Evolutionary conservation across 30 jellyfish, hydroid and myxozoan species (phyloP).

Genomic region (Hydractinia symbiolongicarpus): DNA sequence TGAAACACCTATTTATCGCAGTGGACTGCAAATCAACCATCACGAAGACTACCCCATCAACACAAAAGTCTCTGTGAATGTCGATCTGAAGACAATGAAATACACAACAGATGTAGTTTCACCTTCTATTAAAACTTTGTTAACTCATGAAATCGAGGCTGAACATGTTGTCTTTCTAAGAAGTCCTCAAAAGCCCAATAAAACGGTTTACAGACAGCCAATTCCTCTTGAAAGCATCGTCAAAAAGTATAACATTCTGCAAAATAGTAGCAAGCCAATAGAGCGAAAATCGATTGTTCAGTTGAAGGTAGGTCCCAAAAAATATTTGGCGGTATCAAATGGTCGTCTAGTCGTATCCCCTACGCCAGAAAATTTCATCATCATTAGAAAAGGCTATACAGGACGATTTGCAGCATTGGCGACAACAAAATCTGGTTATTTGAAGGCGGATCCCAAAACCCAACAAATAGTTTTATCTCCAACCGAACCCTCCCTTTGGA

Average conservation of each 20-base stretch:
- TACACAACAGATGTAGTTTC: background rate
- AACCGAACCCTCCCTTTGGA: background rate
- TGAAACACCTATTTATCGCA: too few relatives aligned
- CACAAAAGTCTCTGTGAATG: background rate
- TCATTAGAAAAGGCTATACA: background rate
- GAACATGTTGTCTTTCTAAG: too few relatives aligned
- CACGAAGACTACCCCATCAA: too few relatives aligned
- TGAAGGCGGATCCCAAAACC: background rate
- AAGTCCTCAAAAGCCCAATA: too few relatives aligned
- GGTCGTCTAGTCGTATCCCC: background rate
- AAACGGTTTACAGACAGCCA: too few relatives aligned
- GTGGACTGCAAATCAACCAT: too few relatives aligned
- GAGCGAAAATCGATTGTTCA: too few relatives aligned
- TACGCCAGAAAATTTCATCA: background rate
- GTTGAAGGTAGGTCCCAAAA: background rate
- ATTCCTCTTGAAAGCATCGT: too few relatives aligned
- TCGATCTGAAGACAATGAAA: conserved; percentile 2
- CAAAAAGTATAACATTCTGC: too few relatives aligned
- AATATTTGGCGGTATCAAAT: background rate
- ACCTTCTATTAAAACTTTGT: background rate
- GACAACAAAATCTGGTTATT: background rate
- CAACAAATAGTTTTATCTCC: background rate
- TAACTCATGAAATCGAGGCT: too few relatives aligned
- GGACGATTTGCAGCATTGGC: background rate
- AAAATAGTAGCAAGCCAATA: too few relatives aligned